phyloP scores from a whole-genome alignment of 2,888 invertebrate species.

The Orthosia incerta region DNA sequence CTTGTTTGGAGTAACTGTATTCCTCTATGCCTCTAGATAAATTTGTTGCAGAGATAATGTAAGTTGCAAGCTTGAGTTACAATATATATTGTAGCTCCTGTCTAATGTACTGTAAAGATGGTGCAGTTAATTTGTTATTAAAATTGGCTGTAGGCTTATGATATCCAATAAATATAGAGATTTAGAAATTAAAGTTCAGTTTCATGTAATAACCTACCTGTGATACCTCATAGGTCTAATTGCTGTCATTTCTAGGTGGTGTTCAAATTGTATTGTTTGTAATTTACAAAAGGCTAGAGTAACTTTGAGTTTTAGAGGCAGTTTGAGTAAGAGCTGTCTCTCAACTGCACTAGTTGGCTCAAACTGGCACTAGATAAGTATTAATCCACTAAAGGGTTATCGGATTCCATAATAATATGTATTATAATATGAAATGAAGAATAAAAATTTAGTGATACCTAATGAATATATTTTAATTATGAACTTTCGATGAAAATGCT shows the following conservation, averaged over 20 bases:
- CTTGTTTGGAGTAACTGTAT: constrained; percentile 65
- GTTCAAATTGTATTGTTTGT: constrained; percentile 66
- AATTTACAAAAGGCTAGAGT: constrained; percentile 52
- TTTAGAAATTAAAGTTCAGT: constrained; percentile 56
- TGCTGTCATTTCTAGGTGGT: constrained; percentile 63
- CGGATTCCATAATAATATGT: constrained; percentile 68
- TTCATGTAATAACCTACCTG: constrained; percentile 66
- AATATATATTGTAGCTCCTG: constrained; percentile 37
- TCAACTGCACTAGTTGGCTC: constrained; percentile 46
- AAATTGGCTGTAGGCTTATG: constrained; percentile 57
- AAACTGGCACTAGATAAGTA: constrained; percentile 65
- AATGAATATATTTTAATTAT: constrained; percentile 59
- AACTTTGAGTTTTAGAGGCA: constrained; percentile 44
- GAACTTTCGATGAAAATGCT: constrained; percentile 23
- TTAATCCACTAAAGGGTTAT: constrained; percentile 64
- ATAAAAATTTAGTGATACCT: constrained; percentile 67
- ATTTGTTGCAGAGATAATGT: constrained; percentile 61
- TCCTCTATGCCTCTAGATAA: constrained; percentile 58
- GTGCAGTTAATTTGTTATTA: constrained; percentile 49
- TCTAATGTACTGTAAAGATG: constrained; percentile 34
- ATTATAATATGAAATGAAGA: constrained; percentile 65
- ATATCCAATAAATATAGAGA: constrained; percentile 40
- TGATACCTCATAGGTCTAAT: constrained; percentile 69
- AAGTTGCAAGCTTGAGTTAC: constrained; percentile 56
- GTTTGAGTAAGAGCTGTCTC: constrained; percentile 39